Evolutionary conservation across 2,888 invertebrate species (phyloP), one percentile per base, ranked within the genome.

Genomic region (Drosophila suboccidentalis): DNA sequence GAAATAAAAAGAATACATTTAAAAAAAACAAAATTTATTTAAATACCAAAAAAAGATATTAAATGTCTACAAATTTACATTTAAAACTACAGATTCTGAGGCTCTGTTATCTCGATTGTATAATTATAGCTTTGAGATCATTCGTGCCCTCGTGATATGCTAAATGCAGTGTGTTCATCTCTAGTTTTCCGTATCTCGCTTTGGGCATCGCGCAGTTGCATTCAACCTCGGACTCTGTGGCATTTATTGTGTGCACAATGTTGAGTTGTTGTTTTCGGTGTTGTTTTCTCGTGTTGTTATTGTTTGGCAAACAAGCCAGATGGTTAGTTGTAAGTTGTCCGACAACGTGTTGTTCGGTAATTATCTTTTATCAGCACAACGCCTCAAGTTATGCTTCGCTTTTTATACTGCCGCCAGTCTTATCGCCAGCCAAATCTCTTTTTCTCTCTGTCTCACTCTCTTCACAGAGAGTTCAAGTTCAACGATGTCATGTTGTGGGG

Each of bases 371-470:
- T 70, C 65, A 59, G 65, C 43, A 13, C 38, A 58, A 75, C 88
- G 86, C 88, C 83, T 80, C 15, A 71, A 73, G 75, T 61, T 88
- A 86, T 86, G 83, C 88, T 73, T 71, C 66, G 73, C 53, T 86
- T 88, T 75, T 71, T 55, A 34, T 38, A 36, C 39, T n/a, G 54
- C 29, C 64, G 53, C 15, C 1, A 38, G 11, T 44, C 66, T 69
- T 53, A 67, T 72, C 73, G 39, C 47, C 17, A 4, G 26, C 34
- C 34, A 47, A 51, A 60, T 26, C 38, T 26, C 5, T 26, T 0
- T 26, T 5, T 5, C 26, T 53, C 39, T 17, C 1, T 26, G 0
- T 26, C 4, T 26, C 26, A 0, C 26, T 53, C 39, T 17, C 1
- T 26, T 6, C 29, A 29, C 11, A 15, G 9, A 17, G 60, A 74